These are phyloP conservation scores for Nebria brevicollis DNA, from an alignment of 2,888 invertebrate species.

Conservation along the genomic window DNA sequence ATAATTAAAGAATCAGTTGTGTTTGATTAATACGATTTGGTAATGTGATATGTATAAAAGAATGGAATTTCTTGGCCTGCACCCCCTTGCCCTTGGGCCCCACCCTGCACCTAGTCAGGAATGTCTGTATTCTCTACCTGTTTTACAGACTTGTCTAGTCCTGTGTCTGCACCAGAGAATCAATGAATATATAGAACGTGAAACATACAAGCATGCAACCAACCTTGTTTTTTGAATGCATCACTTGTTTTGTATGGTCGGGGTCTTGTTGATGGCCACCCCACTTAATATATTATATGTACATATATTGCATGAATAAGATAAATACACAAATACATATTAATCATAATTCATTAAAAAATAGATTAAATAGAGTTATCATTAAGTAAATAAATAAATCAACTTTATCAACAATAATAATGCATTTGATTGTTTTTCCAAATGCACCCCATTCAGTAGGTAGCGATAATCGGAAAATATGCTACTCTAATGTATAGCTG, in stretches of 20 bases:
- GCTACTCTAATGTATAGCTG: neutral
- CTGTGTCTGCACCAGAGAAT: neutral
- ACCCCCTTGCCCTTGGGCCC: neutral
- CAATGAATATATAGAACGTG: neutral
- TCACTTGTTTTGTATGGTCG: neutral
- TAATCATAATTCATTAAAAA: neutral
- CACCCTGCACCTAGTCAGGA: slow-evolving; percentile 1
- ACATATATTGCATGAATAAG: neutral
- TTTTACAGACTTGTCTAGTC: slow-evolving; percentile 1
- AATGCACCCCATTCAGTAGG: neutral
- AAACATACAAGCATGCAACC: neutral
- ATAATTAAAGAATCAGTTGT: neutral
- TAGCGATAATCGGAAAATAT: neutral
- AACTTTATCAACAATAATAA: neutral
- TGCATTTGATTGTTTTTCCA: neutral
- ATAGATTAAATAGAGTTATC: neutral
- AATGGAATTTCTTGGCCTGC: neutral
- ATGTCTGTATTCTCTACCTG: neutral
- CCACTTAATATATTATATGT: neutral
- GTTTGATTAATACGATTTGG: neutral
- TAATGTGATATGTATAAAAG: neutral
- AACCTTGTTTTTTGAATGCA: neutral
- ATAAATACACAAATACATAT: neutral
- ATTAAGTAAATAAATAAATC: neutral
- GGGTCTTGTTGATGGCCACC: neutral